Conservation (phyloP, 92 coral and sea anemone genomes). For the Heliopora coerulea region DNA sequence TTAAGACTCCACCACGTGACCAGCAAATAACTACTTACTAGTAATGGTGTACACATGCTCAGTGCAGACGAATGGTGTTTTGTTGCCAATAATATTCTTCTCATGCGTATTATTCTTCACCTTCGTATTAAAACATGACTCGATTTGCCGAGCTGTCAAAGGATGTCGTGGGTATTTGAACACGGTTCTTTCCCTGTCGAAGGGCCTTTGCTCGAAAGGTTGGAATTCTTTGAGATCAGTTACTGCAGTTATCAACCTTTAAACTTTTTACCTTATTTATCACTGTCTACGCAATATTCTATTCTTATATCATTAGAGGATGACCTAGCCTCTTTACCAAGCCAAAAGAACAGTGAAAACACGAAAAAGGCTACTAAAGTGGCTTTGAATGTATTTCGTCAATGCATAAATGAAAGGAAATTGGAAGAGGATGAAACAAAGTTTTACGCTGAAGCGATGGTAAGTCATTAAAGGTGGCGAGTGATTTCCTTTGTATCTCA, state of each 20-base stretch:
- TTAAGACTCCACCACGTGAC: background rate
- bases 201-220: too few species aligned
- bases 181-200: too few species aligned
- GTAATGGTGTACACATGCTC: background rate
- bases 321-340: background rate
- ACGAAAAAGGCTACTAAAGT: conserved; percentile 51
- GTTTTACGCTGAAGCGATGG: conserved; percentile 57
- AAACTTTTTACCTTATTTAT: too few species aligned
- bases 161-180: too few species aligned
- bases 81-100: background rate
- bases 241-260: too few species aligned
- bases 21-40: background rate
- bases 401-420: conserved; percentile 43
- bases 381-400: conserved; percentile 24
- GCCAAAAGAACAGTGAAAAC: conserved; percentile 27
- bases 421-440: conserved; percentile 22
- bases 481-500: too few species aligned
- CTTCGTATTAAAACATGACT: background rate
- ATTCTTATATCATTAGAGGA: too few species aligned
- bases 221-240: too few species aligned
- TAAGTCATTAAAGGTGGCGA: too few species aligned
- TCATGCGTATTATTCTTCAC: background rate
- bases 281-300: too few species aligned
- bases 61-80: background rate
- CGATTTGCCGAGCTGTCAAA: background rate